Percentiles rank a stretch among this genome's conserved stretches.
These are phyloP conservation scores for Cantharis lateralis DNA, from an alignment of 2,888 invertebrate species.

Conservation along the genomic window DNA sequence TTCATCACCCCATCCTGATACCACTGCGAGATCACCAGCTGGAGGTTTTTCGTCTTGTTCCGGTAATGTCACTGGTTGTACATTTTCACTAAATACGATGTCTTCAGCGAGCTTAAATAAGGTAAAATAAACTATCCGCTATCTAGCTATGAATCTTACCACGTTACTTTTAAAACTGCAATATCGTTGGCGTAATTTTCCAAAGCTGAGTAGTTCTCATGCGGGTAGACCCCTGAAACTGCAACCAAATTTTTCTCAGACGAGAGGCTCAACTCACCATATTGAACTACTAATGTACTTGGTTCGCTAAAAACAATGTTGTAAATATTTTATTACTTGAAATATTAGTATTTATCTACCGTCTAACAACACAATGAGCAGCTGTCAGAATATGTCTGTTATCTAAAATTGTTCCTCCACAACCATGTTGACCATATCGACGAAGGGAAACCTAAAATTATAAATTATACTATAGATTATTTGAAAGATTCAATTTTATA, in stretches of 20 bases:
- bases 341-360: background rate
- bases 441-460: slow-evolving; percentile 36
- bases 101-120: slow-evolving; percentile 32
- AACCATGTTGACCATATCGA: background rate
- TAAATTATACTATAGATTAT: slow-evolving; percentile 56
- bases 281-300: too few species aligned
- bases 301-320: too few species aligned
- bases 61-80: slow-evolving; percentile 34
- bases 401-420: background rate
- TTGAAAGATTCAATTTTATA: too few species aligned
- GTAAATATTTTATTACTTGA: background rate
- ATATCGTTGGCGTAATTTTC: slow-evolving; percentile 34
- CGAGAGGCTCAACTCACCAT: too few species aligned
- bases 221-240: slow-evolving; percentile 23
- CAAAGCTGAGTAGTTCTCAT: slow-evolving; percentile 22
- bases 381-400: background rate
- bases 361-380: background rate
- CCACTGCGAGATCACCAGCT: slow-evolving; percentile 23
- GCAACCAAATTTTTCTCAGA: slow-evolving; percentile 6
- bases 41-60: slow-evolving; percentile 28
- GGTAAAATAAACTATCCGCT: too few species aligned
- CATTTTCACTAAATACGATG: slow-evolving; percentile 30
- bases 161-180: slow-evolving; percentile 30
- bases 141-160: slow-evolving; percentile 7
- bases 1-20: slow-evolving; percentile 36